Conservation (phyloP, 2,797 vertebrate species). For the Karalla daura region DNA sequence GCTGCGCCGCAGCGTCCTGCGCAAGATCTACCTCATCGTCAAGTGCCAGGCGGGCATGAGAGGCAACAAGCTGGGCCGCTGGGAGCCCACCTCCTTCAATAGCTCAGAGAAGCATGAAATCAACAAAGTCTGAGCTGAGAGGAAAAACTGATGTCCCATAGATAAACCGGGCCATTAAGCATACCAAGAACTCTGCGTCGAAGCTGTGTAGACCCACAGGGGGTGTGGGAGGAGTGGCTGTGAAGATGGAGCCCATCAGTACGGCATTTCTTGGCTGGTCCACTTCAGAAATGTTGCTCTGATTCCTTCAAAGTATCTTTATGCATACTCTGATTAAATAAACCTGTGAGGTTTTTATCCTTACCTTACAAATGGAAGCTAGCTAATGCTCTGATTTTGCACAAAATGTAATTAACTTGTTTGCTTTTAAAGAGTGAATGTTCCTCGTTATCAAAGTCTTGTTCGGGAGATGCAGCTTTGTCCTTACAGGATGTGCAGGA, state of each 20-base stretch:
- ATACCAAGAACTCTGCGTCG: neutral
- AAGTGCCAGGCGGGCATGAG: slow-evolving; percentile 77
- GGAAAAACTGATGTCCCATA: neutral
- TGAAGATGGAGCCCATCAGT: neutral
- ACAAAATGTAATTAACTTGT: slow-evolving; percentile 47
- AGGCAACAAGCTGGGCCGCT: slow-evolving; percentile 76
- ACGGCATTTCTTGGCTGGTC: slow-evolving; percentile 25
- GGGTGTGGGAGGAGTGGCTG: slow-evolving; percentile 2
- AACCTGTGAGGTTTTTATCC: slow-evolving; percentile 10
- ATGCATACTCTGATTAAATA: slow-evolving; percentile 1
- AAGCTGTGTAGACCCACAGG: neutral
- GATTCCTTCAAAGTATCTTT: slow-evolving; percentile 23
- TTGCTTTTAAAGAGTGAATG: slow-evolving; percentile 52
- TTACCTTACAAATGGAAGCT: slow-evolving; percentile 41
- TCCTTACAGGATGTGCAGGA: neutral
- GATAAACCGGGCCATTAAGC: slow-evolving; percentile 20
- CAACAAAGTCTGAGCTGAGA: slow-evolving; percentile 72
- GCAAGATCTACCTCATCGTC: slow-evolving; percentile 86
- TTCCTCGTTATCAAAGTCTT: slow-evolving; percentile 28
- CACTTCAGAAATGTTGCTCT: slow-evolving; percentile 17
- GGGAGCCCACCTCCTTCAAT: slow-evolving; percentile 85
- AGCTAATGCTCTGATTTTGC: slow-evolving; percentile 66
- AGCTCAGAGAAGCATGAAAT: slow-evolving; percentile 85
- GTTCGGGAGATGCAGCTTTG: slow-evolving; percentile 10
- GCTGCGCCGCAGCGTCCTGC: slow-evolving; percentile 88